Conservation (phyloP, 2,888 invertebrate genomes). For the Acanthosepion esculentum region DNA sequence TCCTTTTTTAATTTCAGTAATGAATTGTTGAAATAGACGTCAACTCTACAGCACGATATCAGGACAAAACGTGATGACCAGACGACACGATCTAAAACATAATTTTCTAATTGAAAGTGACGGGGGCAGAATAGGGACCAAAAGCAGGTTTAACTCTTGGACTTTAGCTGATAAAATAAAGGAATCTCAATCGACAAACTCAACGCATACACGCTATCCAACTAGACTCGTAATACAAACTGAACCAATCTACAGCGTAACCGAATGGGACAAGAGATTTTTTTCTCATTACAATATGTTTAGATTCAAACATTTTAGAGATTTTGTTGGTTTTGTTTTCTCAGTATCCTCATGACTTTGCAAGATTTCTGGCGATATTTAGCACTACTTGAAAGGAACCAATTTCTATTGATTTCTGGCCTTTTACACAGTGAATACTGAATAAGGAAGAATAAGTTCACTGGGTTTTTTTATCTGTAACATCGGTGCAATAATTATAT, state of each 20-base stretch:
- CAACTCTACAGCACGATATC: background rate
- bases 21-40: background rate
- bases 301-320: background rate
- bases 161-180: background rate
- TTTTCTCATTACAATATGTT: background rate
- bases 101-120: background rate
- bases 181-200: no score
- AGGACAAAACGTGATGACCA: background rate
- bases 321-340: background rate
- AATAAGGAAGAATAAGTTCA: background rate
- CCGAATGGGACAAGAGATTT: no score
- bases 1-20: background rate
- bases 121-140: background rate
- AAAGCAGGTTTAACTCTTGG: background rate
- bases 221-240: background rate
- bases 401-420: background rate
- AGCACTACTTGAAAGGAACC: background rate
- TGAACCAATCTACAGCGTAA: background rate
- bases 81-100: background rate
- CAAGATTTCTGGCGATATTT: background rate
- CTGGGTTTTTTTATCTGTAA: background rate
- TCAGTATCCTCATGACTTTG: background rate
- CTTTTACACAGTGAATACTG: background rate
- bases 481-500: background rate
- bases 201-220: no score